Percentiles rank a stretch among this genome's conserved stretches.
phyloP scores from a whole-genome alignment of 2,113 vertebrate species.

The Ciconia maguari region DNA sequence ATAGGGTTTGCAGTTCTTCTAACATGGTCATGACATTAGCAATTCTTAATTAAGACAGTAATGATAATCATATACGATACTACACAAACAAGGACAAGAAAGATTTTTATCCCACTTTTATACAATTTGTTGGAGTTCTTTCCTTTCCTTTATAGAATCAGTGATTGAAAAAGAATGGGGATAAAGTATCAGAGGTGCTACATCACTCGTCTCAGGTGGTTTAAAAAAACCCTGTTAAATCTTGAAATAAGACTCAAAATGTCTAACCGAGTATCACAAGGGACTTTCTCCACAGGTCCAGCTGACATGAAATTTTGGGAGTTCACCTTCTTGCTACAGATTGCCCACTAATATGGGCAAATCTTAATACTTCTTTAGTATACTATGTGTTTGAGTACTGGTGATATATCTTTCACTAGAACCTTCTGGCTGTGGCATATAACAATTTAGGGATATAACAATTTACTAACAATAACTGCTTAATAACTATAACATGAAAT shows the following conservation, averaged over 20 bases:
- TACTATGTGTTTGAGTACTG: background rate
- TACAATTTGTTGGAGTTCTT: background rate
- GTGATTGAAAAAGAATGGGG: background rate
- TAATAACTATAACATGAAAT: background rate
- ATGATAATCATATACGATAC: background rate
- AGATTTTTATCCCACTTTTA: background rate
- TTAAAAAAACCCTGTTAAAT: background rate
- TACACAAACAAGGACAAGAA: background rate
- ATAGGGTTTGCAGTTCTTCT: background rate
- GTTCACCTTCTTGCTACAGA: background rate
- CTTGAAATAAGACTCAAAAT: background rate
- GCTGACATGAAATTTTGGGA: background rate
- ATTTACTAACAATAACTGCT: background rate
- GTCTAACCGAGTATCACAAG: background rate
- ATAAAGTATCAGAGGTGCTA: background rate
- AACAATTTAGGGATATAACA: background rate
- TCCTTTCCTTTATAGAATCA: background rate
- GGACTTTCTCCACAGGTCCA: background rate
- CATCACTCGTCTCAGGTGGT: background rate
- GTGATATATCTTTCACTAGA: background rate
- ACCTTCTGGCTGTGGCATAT: background rate
- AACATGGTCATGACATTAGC: background rate
- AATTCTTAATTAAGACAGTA: background rate
- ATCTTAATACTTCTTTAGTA: background rate
- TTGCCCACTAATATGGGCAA: background rate